Evolutionary conservation across 92 coral and sea anemone genomes (phyloP).

Genomic region (Bergia sp.): DNA sequence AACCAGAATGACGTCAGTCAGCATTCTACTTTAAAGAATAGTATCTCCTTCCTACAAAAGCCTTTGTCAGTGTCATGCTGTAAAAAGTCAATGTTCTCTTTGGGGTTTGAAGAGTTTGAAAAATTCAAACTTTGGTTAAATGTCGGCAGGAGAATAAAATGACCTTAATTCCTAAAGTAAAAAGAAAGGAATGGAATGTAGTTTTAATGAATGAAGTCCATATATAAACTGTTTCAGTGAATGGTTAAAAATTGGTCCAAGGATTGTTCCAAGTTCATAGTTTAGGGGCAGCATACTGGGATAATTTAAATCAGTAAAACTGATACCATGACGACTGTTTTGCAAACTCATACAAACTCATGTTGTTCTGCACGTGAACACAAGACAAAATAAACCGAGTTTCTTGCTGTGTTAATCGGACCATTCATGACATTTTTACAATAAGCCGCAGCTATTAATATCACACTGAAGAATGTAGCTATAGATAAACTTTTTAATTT

Average conservation of each 20-base stretch:
- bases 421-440: not conserved
- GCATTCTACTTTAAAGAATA: not conserved
- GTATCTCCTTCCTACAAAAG: not conserved
- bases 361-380: conserved; percentile 10
- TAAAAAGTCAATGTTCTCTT: not conserved
- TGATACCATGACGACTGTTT: not conserved
- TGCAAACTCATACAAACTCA: not conserved
- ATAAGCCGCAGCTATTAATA: not conserved
- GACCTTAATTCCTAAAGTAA: no score
- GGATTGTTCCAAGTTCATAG: not conserved
- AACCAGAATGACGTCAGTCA: not conserved
- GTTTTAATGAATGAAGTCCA: not conserved
- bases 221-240: no score
- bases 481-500: not conserved
- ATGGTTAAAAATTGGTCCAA: not conserved
- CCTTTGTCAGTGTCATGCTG: not conserved
- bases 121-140: no score
- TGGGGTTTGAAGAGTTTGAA: not conserved
- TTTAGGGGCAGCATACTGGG: not conserved
- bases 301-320: not conserved
- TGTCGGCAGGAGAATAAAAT: no score
- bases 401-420: not conserved
- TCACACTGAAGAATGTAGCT: not conserved
- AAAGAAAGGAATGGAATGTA: not conserved
- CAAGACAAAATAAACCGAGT: not conserved